Evolutionary conservation across 1,140 invertebrate genomes (phyloP).

Genomic region (Rhizoglyphus robini): DNA sequence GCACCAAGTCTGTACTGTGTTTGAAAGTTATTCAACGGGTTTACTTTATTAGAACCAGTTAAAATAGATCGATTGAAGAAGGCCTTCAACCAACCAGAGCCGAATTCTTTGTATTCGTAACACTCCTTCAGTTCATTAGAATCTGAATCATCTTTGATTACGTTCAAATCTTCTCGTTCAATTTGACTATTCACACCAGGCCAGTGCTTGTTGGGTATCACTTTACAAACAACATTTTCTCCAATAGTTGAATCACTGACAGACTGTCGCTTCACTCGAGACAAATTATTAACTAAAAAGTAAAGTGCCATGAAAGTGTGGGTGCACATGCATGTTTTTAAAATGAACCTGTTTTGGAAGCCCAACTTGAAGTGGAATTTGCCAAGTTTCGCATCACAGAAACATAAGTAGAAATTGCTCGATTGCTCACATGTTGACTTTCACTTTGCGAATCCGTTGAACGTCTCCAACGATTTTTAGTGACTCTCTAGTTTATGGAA

Average conservation of each 20-base stretch:
- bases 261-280: too few relatives aligned
- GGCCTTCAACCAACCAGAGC: background rate
- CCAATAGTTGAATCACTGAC: too few relatives aligned
- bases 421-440: background rate
- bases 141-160: background rate
- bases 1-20: background rate
- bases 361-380: too few relatives aligned
- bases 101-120: conserved; percentile 4
- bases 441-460: background rate
- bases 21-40: background rate
- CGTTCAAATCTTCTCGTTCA: background rate
- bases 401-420: too few relatives aligned
- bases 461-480: background rate
- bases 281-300: too few relatives aligned
- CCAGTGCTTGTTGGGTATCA: too few relatives aligned
- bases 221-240: background rate
- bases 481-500: background rate
- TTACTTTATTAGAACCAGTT: background rate
- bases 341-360: too few relatives aligned
- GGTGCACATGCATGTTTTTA: too few relatives aligned
- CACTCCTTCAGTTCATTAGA: background rate
- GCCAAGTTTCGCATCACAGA: too few relatives aligned
- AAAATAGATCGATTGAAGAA: background rate
- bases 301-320: too few relatives aligned
- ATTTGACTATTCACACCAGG: background rate